These are phyloP conservation scores for Scaptomyza montana DNA, from an alignment of 1,140 invertebrate genomes.

Conservation along the genomic window DNA sequence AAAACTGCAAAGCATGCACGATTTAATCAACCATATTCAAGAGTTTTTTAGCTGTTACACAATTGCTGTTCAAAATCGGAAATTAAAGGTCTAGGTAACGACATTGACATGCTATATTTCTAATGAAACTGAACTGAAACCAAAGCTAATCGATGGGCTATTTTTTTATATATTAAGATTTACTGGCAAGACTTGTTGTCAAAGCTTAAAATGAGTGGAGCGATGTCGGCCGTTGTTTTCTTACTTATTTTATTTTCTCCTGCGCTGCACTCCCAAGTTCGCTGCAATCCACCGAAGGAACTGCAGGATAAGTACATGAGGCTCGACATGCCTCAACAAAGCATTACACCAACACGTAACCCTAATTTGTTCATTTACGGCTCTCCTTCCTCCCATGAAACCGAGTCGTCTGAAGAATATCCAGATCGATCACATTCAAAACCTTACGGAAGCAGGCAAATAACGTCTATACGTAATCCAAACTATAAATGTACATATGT, in stretches of 20 bases:
- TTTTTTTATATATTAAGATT: background rate
- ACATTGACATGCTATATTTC: background rate
- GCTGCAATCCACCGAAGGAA: background rate
- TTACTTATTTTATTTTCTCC: background rate
- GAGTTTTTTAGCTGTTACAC: background rate
- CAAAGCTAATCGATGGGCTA: background rate
- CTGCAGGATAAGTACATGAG: no score
- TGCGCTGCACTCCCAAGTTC: background rate
- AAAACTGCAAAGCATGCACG: background rate
- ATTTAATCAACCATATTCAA: no score
- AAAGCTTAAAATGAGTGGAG: background rate
- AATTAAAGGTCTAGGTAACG: background rate
- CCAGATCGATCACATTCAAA: no score
- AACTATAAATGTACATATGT: slow-evolving; percentile 23
- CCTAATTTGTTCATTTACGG: background rate
- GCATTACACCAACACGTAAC: background rate
- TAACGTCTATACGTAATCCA: slow-evolving; percentile 37
- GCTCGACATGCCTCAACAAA: background rate
- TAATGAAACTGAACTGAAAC: background rate
- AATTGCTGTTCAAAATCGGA: background rate
- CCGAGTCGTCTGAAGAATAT: background rate
- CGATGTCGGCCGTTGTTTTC: background rate
- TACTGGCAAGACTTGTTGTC: background rate
- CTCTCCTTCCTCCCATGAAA: background rate
- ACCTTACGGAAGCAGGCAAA: slow-evolving; percentile 7